Conservation (phyloP, 2,888 invertebrate genomes). For the Pasiphila rectangulata region DNA sequence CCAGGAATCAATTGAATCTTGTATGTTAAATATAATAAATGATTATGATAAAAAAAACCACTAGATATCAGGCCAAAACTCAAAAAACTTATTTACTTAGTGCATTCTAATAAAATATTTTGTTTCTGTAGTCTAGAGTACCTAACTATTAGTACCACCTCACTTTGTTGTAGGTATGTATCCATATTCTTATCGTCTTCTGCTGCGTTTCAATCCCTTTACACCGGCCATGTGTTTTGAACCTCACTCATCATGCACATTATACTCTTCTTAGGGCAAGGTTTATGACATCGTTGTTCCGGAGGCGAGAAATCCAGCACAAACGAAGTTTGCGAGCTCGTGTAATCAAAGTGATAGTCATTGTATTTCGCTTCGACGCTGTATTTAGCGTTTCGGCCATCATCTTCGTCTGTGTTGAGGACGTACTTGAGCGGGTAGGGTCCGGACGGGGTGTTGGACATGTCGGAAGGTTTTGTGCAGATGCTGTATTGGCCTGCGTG, state of each 20-base stretch:
- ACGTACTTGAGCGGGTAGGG: conserved; percentile 71
- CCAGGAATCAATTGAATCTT: no score
- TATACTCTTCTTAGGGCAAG: conserved; percentile 54
- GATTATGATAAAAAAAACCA: no score
- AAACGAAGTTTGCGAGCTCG: conserved; percentile 68
- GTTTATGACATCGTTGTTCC: conserved; percentile 52
- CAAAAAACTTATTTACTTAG: no score
- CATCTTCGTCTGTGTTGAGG: conserved; percentile 48
- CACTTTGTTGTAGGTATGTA: no score
- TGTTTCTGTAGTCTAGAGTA: no score
- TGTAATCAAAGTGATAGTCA: conserved; percentile 70
- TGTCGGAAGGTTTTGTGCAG: conserved; percentile 64
- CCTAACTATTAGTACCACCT: no score
- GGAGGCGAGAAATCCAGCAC: conserved; percentile 71
- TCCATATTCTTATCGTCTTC: no score
- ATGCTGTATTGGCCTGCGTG: conserved; percentile 68
- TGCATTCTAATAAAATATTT: no score
- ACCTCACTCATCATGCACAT: conserved; percentile 43
- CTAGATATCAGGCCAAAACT: no score
- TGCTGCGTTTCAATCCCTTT: not conserved
- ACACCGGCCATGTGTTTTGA: conserved; percentile 17
- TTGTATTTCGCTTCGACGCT: conserved; percentile 73
- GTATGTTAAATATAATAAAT: no score
- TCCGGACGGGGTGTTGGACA: conserved; percentile 64
- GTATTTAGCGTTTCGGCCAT: conserved; percentile 42